Conservation (phyloP, 2,113 vertebrate species). For the Marmota flaviventris region DNA sequence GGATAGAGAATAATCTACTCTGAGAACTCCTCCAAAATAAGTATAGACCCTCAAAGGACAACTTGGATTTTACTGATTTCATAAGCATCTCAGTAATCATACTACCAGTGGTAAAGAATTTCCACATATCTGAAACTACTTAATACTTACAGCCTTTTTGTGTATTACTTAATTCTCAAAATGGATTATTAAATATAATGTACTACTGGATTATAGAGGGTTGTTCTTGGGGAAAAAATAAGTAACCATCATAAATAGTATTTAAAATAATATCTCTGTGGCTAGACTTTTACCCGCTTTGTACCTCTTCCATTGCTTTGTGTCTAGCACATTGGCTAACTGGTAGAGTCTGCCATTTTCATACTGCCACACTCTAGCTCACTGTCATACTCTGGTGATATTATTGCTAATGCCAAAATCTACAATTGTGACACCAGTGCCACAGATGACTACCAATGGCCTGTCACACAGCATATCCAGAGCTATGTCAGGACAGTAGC, state of each 20-base stretch:
- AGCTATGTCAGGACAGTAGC: not conserved
- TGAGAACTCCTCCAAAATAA: slow-evolving; percentile 3
- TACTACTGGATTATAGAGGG: not conserved
- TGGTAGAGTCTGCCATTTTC: not conserved
- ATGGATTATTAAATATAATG: not conserved
- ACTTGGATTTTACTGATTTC: not conserved
- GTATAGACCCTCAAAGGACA: not conserved
- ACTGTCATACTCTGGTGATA: not conserved
- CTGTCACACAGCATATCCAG: not conserved
- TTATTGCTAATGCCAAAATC: not conserved
- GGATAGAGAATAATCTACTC: not conserved
- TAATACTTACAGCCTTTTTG: not conserved
- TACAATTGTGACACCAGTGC: not conserved
- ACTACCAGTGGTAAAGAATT: not conserved
- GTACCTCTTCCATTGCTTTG: not conserved
- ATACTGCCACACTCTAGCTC: not conserved
- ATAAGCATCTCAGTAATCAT: not conserved
- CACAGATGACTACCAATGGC: not conserved
- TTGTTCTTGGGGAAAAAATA: not conserved
- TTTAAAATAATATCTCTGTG: not conserved
- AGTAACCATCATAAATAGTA: not conserved
- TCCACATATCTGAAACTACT: slow-evolving; percentile 2
- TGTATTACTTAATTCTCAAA: slow-evolving; percentile 15
- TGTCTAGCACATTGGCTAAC: not conserved
- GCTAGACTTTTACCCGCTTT: not conserved